Evolutionary conservation across 2,797 vertebrate species (phyloP).

Genomic region (Petrocephalus sullivani): DNA sequence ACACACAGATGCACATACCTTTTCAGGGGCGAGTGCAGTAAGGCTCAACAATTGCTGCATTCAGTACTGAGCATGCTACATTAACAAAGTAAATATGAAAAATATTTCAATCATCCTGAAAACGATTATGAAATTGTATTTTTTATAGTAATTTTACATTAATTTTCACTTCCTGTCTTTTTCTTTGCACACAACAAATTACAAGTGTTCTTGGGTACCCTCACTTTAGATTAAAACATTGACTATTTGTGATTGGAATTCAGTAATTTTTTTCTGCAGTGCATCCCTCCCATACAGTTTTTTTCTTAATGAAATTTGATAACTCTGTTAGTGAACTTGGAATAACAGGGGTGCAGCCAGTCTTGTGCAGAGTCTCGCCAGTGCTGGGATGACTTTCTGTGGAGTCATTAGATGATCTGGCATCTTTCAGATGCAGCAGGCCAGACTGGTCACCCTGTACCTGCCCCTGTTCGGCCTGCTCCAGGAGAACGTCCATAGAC

Average conservation of each 20-base stretch:
- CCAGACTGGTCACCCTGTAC: constrained; percentile 89
- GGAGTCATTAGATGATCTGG: background rate
- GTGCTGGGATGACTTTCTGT: background rate
- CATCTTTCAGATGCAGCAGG: constrained; percentile 80
- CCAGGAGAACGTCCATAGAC: constrained; percentile 86
- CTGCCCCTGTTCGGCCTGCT: constrained; percentile 90
- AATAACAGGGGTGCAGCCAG: background rate
- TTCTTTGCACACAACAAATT: background rate
- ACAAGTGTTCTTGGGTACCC: background rate
- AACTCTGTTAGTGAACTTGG: background rate
- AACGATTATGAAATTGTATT: background rate
- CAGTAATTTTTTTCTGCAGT: background rate
- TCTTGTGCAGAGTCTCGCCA: background rate
- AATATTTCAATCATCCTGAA: background rate
- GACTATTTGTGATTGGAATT: background rate
- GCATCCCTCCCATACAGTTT: background rate
- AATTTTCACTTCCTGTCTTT: background rate
- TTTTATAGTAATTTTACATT: background rate
- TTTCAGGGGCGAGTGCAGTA: background rate
- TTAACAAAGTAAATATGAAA: background rate
- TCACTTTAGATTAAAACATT: background rate
- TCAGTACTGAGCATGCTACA: background rate
- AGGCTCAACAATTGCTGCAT: background rate
- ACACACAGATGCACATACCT: background rate
- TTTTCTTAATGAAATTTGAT: background rate